Conservation (phyloP, 2,797 vertebrate genomes). For the Agapornis canus region DNA sequence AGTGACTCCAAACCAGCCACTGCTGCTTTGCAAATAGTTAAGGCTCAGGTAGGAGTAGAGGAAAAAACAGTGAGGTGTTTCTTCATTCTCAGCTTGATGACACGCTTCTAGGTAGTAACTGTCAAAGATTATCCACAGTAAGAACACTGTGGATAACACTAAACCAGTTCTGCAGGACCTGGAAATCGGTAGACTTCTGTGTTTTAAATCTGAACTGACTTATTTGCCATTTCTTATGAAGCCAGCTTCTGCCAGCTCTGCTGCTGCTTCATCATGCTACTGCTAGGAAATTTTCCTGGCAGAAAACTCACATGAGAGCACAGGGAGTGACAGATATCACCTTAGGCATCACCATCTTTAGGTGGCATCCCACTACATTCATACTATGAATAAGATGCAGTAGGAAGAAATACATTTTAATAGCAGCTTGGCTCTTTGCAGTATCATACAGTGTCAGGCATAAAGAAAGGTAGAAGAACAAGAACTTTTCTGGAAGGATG, state of each 20-base stretch:
- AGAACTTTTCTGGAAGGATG: neutral
- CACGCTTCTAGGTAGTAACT: neutral
- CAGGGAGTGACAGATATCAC: neutral
- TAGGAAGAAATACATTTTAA: neutral
- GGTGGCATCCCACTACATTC: neutral
- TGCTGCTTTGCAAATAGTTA: neutral
- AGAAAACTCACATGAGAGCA: neutral
- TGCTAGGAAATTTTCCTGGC: neutral
- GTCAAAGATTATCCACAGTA: neutral
- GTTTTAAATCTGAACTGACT: neutral
- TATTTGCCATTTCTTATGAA: neutral
- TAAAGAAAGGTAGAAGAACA: neutral
- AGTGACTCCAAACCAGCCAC: neutral
- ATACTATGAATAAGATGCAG: neutral
- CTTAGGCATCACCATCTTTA: neutral
- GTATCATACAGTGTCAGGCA: neutral
- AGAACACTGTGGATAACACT: neutral
- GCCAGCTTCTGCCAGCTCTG: neutral
- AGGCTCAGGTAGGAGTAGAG: neutral
- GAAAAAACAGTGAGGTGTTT: fast-evolving
- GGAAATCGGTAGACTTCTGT: neutral
- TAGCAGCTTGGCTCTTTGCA: neutral
- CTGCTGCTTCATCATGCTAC: neutral
- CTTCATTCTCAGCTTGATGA: neutral
- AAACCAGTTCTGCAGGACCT: neutral